phyloP scores from a whole-genome alignment of 2,888 invertebrate species.

The Dryadula phaetusa region DNA sequence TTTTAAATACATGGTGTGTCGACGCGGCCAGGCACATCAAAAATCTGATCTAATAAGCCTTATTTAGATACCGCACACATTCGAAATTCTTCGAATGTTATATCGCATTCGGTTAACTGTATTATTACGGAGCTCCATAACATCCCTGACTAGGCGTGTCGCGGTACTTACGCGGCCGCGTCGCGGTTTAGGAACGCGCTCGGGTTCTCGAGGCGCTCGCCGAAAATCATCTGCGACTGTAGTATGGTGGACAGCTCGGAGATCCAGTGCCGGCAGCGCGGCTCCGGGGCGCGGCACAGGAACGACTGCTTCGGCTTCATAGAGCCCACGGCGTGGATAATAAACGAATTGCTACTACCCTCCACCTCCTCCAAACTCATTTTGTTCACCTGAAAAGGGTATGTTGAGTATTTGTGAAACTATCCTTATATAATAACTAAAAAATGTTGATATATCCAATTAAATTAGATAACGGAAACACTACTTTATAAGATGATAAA shows the following conservation, averaged over 20 bases:
- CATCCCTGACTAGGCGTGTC: neutral
- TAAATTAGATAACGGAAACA: too few species aligned
- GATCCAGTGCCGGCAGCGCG: slow-evolving; percentile 93
- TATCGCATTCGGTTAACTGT: too few species aligned
- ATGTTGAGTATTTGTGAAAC: too few species aligned
- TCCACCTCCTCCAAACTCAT: slow-evolving; percentile 90
- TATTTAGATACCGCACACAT: too few species aligned
- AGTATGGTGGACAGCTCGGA: slow-evolving; percentile 93
- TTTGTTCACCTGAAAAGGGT: slow-evolving; percentile 96
- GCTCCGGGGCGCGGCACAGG: slow-evolving; percentile 90
- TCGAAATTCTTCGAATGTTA: too few species aligned
- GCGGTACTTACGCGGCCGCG: slow-evolving; percentile 69
- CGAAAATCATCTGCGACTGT: slow-evolving; percentile 96
- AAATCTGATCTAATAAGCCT: too few species aligned
- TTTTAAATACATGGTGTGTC: too few species aligned
- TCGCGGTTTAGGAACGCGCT: slow-evolving; percentile 82
- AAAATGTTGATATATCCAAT: too few species aligned
- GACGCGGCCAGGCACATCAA: too few species aligned
- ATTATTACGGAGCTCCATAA: too few species aligned
- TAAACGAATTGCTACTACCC: slow-evolving; percentile 60
- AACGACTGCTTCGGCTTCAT: slow-evolving; percentile 90
- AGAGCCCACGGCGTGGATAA: slow-evolving; percentile 89
- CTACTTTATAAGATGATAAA: too few species aligned
- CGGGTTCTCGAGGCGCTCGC: slow-evolving; percentile 97
- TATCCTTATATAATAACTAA: too few species aligned